A percentile compares a stretch with the other conserved stretches of the same genome.
phyloP scores from a whole-genome alignment of 2,888 invertebrate species.

The Oxyteleia sp. region DNA sequence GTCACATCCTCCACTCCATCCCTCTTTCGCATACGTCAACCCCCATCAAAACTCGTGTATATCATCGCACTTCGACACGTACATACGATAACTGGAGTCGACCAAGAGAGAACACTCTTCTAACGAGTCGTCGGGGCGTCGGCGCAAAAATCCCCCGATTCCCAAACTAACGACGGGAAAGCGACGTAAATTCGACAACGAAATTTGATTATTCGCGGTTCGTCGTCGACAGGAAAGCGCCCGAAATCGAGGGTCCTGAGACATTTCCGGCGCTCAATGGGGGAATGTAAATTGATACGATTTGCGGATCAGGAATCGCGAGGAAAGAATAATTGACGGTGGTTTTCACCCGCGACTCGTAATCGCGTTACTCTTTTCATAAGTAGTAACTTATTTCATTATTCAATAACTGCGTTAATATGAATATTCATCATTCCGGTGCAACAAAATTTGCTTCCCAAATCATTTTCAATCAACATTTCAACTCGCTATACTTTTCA shows the following conservation, averaged over 20 bases:
- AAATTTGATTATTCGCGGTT: constrained; percentile 55
- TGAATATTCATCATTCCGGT: constrained; percentile 24
- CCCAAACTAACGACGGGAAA: constrained; percentile 28
- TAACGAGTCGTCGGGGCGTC: constrained; percentile 24
- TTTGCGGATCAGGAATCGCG: constrained; percentile 28
- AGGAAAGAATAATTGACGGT: constrained; percentile 39
- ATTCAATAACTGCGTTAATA: constrained; percentile 34
- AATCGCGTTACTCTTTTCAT: constrained; percentile 35
- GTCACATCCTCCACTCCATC: no score
- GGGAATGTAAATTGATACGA: constrained; percentile 51
- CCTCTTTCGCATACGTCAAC: no score
- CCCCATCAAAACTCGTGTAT: constrained; percentile 19
- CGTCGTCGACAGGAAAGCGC: background rate
- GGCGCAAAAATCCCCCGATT: constrained; percentile 13
- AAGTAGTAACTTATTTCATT: constrained; percentile 37
- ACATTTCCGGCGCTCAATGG: constrained; percentile 29
- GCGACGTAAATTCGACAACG: constrained; percentile 29
- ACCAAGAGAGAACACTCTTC: constrained; percentile 18
- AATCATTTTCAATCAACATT: constrained; percentile 39
- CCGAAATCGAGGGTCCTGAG: constrained; percentile 32
- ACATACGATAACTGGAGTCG: constrained; percentile 16
- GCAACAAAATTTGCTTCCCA: constrained; percentile 22
- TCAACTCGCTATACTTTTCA: constrained; percentile 4
- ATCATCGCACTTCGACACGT: constrained; percentile 16
- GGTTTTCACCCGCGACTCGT: background rate